Evolutionary conservation across 2,888 invertebrate species (phyloP), one percentile per base, ranked within the genome.

Genomic region (Isoperla grammatica): DNA sequence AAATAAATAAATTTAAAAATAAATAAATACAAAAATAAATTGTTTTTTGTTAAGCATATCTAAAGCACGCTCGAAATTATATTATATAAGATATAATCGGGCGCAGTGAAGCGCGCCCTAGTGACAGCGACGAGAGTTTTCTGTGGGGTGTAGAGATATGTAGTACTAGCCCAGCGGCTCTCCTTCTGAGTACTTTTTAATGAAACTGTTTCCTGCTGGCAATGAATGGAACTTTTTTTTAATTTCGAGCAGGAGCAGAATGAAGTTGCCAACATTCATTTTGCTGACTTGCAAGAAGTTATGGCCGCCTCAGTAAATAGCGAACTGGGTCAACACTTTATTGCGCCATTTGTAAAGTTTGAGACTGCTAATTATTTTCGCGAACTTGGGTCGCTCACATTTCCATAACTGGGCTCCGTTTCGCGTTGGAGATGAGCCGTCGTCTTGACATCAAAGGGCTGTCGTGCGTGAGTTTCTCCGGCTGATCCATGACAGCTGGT

Each of bases 241-340:
- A 49, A 8, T 3, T 22, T 22, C 46, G 49, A 6, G 5, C 49
- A 22, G 22, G 22, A 20, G 13, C 22, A n/a, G 12, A 22, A 49
- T 49, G 49, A 22, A 49, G 49, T 49, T 22, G 49, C 49, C 35
- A 15, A 29, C 29, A 49, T 12, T 48, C 19, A 23, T 48, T 48
- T 12, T 23, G 48, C 48, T 20, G 48, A 19, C 22, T 20, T 48
- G 23, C 48, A n/a, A 20, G 22, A n/a, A n/a, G 46, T 8, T 20
- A 11, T 48, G 12, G 48, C 20, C 48, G 23, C 20, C 12, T 45
- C 29, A n/a, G 49, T 23, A 29, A 49, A 49, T n/a, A 22, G 13
- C 15, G 49, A 49, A 29, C 49, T 49, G 29, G 49, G 29, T 49
- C 49, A 49, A 29, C 49, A 35, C 29, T 49, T 49, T 49, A 49